Evolutionary conservation across 2,888 invertebrate species (phyloP), one percentile per base, ranked within the genome.

Genomic region (Drosophila nigricruria): DNA sequence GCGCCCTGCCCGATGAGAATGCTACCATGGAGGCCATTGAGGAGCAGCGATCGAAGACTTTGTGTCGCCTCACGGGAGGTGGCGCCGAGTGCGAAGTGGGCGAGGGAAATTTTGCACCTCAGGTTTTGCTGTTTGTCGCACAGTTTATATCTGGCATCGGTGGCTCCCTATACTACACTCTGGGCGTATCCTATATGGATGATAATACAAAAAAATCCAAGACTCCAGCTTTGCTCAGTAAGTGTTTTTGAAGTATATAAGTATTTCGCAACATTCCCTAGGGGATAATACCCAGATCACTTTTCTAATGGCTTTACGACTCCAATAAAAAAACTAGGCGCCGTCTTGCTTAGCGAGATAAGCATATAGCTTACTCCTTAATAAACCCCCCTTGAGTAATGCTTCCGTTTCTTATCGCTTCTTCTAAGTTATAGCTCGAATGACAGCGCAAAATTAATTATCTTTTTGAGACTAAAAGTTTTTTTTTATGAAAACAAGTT

Each of bases 191-290:
- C 2, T 96, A 96, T 88, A 95, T 96, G 95, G 96, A 96, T 88
- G 96, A 96, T 85, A 96, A 96, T 84, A 95, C 95, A n/a, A 95
- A 95, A 82, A 95, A 95, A 88, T 95, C 95, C 5, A 95, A 95
- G 88, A 95, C 96, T 1, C 96, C 96, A n/a, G 95, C 95, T 3
- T 92, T 96, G 43, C 93, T 96, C 69, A 96, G 96, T 95, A 91
- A 94, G 94, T 93, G n/a, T 25, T 93, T n/a, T 23, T 16, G 3
- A 5, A 25, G 16, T 36, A 6, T 10, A 34, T 9, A 18, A 18
- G n/a, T n/a, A n/a, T n/a, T n/a, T n/a, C n/a, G n/a, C n/a, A n/a
- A n/a, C n/a, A n/a, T n/a, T n/a, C n/a, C n/a, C n/a, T n/a, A n/a
- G n/a, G n/a, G n/a, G 5, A 18, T 40, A 45, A 25, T 53, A n/a